phyloP scores from a whole-genome alignment of 2,888 invertebrate species.

The Digitonthophagus gazella region DNA sequence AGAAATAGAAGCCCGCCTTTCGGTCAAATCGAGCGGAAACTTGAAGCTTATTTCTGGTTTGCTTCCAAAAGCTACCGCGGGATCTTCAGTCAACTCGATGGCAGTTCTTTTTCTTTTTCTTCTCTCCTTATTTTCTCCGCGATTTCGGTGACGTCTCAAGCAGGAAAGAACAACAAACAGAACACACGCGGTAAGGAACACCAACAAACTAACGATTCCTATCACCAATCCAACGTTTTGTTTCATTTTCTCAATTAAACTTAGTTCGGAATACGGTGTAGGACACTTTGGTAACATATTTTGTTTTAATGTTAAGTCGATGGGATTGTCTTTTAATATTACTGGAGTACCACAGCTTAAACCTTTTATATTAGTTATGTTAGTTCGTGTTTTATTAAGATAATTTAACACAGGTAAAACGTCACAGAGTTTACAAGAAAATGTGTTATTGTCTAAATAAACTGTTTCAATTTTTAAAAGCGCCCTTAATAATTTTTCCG shows the following conservation, averaged over 20 bases:
- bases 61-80: constrained; percentile 48
- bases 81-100: constrained; percentile 42
- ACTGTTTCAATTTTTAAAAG: constrained; percentile 59
- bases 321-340: constrained; percentile 53
- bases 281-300: constrained; percentile 52
- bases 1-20: constrained; percentile 48
- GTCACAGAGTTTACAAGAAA: constrained; percentile 68
- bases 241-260: constrained; percentile 43
- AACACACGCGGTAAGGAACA: constrained; percentile 54
- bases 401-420: constrained; percentile 58
- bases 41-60: constrained; percentile 59
- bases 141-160: constrained; percentile 64
- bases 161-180: constrained; percentile 61
- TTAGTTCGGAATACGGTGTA: constrained; percentile 52
- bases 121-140: constrained; percentile 29
- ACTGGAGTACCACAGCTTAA: constrained; percentile 61
- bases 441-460: constrained; percentile 62
- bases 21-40: constrained; percentile 54
- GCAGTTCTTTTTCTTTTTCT: constrained; percentile 40
- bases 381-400: constrained; percentile 47
- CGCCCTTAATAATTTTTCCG: constrained; percentile 57
- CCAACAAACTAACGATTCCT: constrained; percentile 53
- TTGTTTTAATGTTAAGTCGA: constrained; percentile 45
- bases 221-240: constrained; percentile 53
- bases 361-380: constrained; percentile 56